These are phyloP conservation scores for Brachionus sp. DNA, from an alignment of 1,140 invertebrate species.

Conservation along the genomic window DNA sequence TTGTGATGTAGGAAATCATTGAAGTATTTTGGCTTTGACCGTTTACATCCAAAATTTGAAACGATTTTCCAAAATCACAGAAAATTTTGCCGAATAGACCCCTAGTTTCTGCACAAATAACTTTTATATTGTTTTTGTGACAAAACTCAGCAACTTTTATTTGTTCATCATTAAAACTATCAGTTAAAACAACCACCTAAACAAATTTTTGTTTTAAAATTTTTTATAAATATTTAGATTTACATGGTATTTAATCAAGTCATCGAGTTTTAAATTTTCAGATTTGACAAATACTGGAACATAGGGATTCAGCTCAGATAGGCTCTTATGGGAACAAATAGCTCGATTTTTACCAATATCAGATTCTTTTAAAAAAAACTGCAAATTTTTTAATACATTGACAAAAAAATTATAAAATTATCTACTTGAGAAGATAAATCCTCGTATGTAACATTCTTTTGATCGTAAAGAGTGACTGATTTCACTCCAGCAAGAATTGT, in stretches of 20 bases:
- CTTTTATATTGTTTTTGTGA: conserved; percentile 73
- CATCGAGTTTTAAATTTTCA: neutral
- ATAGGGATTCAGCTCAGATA: neutral
- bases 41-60: conserved; percentile 80
- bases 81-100: conserved; percentile 88
- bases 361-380: conserved; percentile 73
- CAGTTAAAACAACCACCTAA: conserved; percentile 85
- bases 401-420: neutral
- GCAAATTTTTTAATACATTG: neutral
- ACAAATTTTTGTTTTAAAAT: neutral
- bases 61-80: conserved; percentile 87
- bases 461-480: conserved; percentile 90
- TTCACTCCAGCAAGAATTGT: conserved; percentile 94
- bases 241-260: conserved; percentile 80
- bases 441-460: conserved; percentile 53
- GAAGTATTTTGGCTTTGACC: conserved; percentile 75
- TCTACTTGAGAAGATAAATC: conserved; percentile 61
- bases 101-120: conserved; percentile 82
- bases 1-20: conserved; percentile 67
- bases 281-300: neutral
- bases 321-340: conserved; percentile 69
- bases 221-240: conserved; percentile 54
- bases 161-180: conserved; percentile 72
- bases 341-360: conserved; percentile 86
- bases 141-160: conserved; percentile 73